Evolutionary conservation across 1,140 invertebrate species (phyloP).

Genomic region (Anagrus nilaparvatae): DNA sequence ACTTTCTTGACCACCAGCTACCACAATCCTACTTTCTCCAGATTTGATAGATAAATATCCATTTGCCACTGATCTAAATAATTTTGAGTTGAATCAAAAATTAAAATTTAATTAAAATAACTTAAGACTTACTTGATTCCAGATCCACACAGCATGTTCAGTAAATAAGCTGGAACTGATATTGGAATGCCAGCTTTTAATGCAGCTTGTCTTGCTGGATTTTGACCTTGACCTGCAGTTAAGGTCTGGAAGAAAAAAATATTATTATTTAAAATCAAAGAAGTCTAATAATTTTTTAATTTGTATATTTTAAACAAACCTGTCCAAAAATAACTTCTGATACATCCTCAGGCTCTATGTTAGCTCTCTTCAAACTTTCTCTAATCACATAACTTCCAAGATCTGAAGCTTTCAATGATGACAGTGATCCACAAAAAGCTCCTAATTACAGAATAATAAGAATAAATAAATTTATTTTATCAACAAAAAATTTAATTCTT

Average conservation of each 20-base stretch:
- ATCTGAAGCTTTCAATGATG: conserved; percentile 57
- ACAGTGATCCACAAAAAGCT: conserved; percentile 59
- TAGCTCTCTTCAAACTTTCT: conserved; percentile 55
- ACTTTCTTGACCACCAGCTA: conserved; percentile 77
- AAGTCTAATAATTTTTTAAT: background rate
- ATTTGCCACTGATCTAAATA: conserved; percentile 53
- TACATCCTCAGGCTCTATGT: conserved; percentile 54
- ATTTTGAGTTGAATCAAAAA: conserved; percentile 15
- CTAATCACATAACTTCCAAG: conserved; percentile 67
- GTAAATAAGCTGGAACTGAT: conserved; percentile 58
- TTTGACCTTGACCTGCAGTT: conserved; percentile 69
- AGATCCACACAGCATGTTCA: conserved; percentile 83
- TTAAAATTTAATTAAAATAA: conserved; percentile 4
- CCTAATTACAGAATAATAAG: conserved; percentile 51
- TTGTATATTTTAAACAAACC: conserved; percentile 39
- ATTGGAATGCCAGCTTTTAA: conserved; percentile 67
- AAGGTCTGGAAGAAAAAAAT: conserved; percentile 43
- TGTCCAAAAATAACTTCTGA: conserved; percentile 82
- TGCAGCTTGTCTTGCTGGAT: conserved; percentile 74
- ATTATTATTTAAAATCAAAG: conserved; percentile 8
- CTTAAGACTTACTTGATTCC: conserved; percentile 57
- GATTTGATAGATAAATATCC: conserved; percentile 60
- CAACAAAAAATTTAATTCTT: too few relatives aligned
- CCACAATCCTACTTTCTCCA: conserved; percentile 60
- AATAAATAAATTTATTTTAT: too few relatives aligned